Evolutionary conservation across 2,113 vertebrate species (phyloP).

Genomic region (Propithecus coquereli): DNA sequence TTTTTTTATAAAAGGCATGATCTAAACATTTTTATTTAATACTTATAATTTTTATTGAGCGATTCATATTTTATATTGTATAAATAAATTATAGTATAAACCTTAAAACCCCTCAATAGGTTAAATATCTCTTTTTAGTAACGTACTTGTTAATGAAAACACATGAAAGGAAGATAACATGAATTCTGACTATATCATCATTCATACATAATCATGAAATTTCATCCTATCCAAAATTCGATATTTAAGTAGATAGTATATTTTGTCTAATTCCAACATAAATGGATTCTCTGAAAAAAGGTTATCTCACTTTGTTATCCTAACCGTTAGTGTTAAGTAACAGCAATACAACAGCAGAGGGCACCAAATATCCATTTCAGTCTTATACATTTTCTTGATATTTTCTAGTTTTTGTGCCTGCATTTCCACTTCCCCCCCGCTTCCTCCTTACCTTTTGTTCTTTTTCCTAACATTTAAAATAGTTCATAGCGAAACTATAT

Average conservation of each 20-base stretch:
- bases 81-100: conserved; percentile 1
- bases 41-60: neutral
- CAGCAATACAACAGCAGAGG: conserved; percentile 66
- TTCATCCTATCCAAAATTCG: neutral
- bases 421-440: too few relatives aligned
- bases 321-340: neutral
- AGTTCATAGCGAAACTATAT: neutral
- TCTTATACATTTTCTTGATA: neutral
- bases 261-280: neutral
- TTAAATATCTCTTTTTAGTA: neutral
- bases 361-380: conserved; percentile 67
- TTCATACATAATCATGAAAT: neutral
- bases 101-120: neutral
- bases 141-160: conserved; percentile 3
- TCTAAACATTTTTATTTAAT: neutral
- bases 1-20: neutral
- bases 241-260: neutral
- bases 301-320: neutral
- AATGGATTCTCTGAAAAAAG: neutral
- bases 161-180: neutral
- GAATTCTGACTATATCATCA: neutral
- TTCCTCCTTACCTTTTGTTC: neutral
- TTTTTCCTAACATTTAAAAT: neutral
- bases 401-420: neutral
- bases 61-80: neutral